Evolutionary conservation across 2,888 invertebrate species (phyloP).

Genomic region (Caenorhabditis sp.): DNA sequence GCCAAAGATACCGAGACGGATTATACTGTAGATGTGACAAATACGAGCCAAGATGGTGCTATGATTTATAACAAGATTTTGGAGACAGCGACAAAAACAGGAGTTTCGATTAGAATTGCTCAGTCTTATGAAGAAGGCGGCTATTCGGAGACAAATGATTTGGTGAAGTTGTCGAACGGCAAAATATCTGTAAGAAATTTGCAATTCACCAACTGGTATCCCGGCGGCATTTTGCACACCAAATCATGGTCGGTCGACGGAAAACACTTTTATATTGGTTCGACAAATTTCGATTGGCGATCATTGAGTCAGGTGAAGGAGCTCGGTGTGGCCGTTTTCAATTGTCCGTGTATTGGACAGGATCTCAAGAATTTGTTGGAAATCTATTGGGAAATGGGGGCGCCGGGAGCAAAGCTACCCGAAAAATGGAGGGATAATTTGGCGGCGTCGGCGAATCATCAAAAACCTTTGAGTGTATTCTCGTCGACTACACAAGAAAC

Average conservation of each 20-base stretch:
- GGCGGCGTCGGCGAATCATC: slow-evolving; percentile 51
- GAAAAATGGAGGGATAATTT: slow-evolving; percentile 50
- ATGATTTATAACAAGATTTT: slow-evolving; percentile 54
- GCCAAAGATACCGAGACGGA: slow-evolving; percentile 76
- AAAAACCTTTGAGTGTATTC: slow-evolving; percentile 54
- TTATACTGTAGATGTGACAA: slow-evolving; percentile 40
- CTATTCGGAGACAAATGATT: slow-evolving; percentile 43
- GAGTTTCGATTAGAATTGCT: slow-evolving; percentile 58
- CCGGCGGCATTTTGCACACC: slow-evolving; percentile 52
- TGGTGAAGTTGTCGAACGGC: slow-evolving; percentile 47
- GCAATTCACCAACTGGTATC: slow-evolving; percentile 59
- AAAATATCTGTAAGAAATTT: slow-evolving; percentile 56
- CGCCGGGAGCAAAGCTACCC: slow-evolving; percentile 53
- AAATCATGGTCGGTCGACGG: slow-evolving; percentile 89
- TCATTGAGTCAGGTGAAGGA: slow-evolving; percentile 77
- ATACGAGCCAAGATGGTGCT: slow-evolving; percentile 18
- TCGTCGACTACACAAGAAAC: slow-evolving; percentile 15
- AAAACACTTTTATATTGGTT: slow-evolving; percentile 87
- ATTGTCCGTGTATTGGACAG: slow-evolving; percentile 84
- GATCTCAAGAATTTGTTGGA: slow-evolving; percentile 91
- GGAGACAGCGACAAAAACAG: slow-evolving; percentile 47
- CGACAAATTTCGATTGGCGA: slow-evolving; percentile 97
- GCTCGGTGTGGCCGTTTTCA: slow-evolving; percentile 82
- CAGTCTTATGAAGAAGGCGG: slow-evolving; percentile 50
- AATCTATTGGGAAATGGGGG: slow-evolving; percentile 67